Base-by-base conservation (phyloP, 2,113 vertebrate species). In the Romanogobio albipinnatus region DNA sequence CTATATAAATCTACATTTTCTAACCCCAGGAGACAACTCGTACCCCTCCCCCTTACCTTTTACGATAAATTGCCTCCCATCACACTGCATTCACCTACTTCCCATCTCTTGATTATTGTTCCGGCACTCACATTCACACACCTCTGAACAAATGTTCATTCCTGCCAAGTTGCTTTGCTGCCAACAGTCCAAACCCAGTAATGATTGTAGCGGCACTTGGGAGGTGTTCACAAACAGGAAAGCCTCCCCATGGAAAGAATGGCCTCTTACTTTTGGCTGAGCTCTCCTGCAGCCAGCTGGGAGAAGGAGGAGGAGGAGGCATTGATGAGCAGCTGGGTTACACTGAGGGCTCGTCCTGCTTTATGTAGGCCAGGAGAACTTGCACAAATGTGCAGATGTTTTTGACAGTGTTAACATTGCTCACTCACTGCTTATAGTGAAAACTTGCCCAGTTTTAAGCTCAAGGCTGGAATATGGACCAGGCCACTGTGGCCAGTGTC, bases 161-260 rank as follows among this genome's bases (percentile, higher is more conserved):
- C 74, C 74, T 76, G 74, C 49, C 49, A 56, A 76, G 74, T 11
- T 78, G 76, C 22, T 53, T 51, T 53, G 49, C 76, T 58, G 29
- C 33, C 51, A 58, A 56, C 29, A 77, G 51, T 29, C 10, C 51
- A 53, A 81, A 43, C 66, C 47, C 43, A 70, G 17, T 70, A 22
- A 24, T 39, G 62, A 81, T 70, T 70, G 79, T 36, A 47, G 10
- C 10, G 24, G 4, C 39, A 81, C 26, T 68, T 51, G 11, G 45
- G 36, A 53, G 26, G 43, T 70, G 61, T 70, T 53, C 9, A 19
- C 39, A 64, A 56, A 45, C 19, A 66, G 58, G 24, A 45, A 49
- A 64, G 19, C 24, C 14, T 81, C 78, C 59, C 39, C 0, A 22
- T 5, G 43, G 43, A 62, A 10, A 47, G 14, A 80, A 24, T 78